A percentile compares a stretch with the other conserved stretches of the same genome.
phyloP scores from a whole-genome alignment of 2,113 vertebrate genomes.

The Asarcornis scutulata region DNA sequence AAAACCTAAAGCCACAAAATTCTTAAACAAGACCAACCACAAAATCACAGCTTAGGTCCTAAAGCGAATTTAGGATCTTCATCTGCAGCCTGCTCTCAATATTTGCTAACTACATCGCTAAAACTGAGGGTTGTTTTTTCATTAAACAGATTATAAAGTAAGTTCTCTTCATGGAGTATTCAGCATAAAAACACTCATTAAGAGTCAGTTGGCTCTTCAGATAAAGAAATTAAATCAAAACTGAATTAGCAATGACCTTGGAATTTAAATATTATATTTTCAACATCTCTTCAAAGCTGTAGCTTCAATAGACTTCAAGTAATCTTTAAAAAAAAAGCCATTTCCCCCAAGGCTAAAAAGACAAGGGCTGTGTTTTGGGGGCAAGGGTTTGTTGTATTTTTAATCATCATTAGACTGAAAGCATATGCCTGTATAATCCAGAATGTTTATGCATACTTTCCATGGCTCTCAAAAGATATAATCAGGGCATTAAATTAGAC shows the following conservation, averaged over 20 bases:
- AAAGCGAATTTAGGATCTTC: background rate
- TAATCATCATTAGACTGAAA: background rate
- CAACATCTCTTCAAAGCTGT: slow-evolving; percentile 28
- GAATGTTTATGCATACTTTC: background rate
- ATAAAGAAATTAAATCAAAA: slow-evolving; percentile 45
- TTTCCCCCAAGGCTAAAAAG: background rate
- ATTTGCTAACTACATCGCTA: background rate
- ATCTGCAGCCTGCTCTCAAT: background rate
- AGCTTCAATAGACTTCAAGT: slow-evolving; percentile 1
- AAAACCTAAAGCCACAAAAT: background rate
- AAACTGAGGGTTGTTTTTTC: background rate
- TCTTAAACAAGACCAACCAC: background rate
- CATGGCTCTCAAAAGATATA: background rate
- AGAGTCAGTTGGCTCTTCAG: background rate
- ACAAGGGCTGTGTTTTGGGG: background rate
- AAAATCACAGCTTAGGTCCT: background rate
- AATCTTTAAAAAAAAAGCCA: background rate
- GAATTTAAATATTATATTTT: slow-evolving; percentile 21
- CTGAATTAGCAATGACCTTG: slow-evolving; percentile 7
- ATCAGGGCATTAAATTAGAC: background rate
- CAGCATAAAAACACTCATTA: background rate
- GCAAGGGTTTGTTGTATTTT: background rate
- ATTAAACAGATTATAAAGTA: background rate
- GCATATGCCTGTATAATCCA: background rate
- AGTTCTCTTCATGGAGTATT: background rate